Evolutionary conservation across 2,113 vertebrate species (phyloP).

Genomic region (Scartelaos histophorus): DNA sequence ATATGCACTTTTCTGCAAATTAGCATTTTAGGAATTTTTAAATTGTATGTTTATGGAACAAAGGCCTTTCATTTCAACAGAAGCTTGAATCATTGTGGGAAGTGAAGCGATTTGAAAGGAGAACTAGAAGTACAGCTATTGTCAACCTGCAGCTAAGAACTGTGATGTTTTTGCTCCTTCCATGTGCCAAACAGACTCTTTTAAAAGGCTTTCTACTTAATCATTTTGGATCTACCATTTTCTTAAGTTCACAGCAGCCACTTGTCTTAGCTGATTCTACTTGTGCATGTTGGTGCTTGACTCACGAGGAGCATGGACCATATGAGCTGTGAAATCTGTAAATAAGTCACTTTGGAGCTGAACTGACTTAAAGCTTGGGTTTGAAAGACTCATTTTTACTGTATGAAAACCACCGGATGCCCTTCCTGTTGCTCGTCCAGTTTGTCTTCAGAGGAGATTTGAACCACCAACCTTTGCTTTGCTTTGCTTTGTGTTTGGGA

Average conservation of each 20-base stretch:
- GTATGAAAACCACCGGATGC: background rate
- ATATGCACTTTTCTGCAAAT: no score
- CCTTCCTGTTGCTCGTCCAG: no score
- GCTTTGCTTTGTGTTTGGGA: background rate
- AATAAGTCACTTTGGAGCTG: background rate
- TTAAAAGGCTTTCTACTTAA: background rate
- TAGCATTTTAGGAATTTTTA: no score
- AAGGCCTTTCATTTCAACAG: no score
- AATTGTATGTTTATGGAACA: no score
- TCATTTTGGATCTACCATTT: background rate
- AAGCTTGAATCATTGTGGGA: no score
- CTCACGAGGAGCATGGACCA: background rate
- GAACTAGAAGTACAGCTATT: no score
- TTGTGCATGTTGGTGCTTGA: no score
- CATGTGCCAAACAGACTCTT: slow-evolving; percentile 21
- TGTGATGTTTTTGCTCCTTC: background rate
- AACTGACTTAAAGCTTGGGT: background rate
- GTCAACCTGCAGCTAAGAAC: no score
- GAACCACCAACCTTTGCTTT: background rate
- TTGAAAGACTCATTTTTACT: background rate
- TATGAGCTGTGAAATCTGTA: background rate
- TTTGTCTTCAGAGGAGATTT: no score
- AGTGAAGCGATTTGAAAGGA: no score
- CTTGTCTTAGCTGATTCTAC: background rate
- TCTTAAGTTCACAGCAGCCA: background rate